Evolutionary conservation across 2,113 vertebrate genomes (phyloP).

Genomic region (Diadophis punctatus): DNA sequence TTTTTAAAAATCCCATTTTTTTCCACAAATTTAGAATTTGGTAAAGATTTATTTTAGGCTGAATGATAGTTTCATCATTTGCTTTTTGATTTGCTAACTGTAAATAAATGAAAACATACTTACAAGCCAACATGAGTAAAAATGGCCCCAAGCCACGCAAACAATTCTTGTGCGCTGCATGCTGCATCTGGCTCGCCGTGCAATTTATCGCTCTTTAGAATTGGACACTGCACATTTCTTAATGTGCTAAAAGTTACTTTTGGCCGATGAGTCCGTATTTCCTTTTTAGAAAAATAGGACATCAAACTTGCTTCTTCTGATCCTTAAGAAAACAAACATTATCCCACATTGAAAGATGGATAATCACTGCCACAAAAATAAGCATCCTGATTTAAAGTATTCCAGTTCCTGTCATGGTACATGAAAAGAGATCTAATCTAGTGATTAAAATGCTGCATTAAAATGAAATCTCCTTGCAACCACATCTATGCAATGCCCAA

Average conservation of each 20-base stretch:
- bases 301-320: conserved; percentile 64
- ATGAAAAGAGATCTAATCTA: not conserved
- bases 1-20: not conserved
- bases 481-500: conserved; percentile 11
- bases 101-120: conserved; percentile 45
- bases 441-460: not conserved
- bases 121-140: conserved; percentile 72
- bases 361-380: conserved; percentile 16
- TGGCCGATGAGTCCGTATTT: conserved; percentile 73
- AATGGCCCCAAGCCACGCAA: conserved; percentile 90
- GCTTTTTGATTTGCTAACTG: not conserved
- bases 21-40: not conserved
- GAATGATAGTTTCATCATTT: not conserved
- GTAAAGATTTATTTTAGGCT: not conserved
- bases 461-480: conserved; percentile 8
- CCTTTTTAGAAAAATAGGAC: conserved; percentile 75
- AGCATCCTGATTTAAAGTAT: not conserved
- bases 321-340: conserved; percentile 61
- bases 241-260: conserved; percentile 61
- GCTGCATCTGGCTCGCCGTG: conserved; percentile 61
- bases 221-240: conserved; percentile 71
- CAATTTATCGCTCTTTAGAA: conserved; percentile 64
- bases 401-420: not conserved
- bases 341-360: conserved; percentile 4
- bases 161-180: conserved; percentile 73